phyloP scores from a whole-genome alignment of 2,113 vertebrate genomes.

The Bujurquina vittata region DNA sequence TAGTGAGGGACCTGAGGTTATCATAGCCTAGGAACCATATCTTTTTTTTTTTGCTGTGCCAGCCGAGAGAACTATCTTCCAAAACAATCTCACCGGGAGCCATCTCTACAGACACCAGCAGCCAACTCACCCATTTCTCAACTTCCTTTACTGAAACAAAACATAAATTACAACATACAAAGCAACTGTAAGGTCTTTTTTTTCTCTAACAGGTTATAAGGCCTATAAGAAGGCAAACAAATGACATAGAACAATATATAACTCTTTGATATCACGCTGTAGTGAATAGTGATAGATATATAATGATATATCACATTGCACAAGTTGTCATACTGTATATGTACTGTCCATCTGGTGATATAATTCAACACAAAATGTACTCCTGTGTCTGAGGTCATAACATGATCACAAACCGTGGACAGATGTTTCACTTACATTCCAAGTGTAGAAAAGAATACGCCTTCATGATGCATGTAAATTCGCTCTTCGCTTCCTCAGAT shows the following conservation, averaged over 20 bases:
- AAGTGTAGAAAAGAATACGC: constrained; percentile 59
- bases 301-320: constrained; percentile 77
- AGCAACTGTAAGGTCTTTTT: constrained; percentile 70
- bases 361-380: constrained; percentile 66
- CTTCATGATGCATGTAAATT: constrained; percentile 13
- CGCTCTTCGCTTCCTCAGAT: constrained; percentile 21
- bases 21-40: constrained; percentile 73
- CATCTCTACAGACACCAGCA: constrained; percentile 74
- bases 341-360: constrained; percentile 65
- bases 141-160: constrained; percentile 74
- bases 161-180: constrained; percentile 75
- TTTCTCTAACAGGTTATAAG: constrained; percentile 69
- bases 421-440: constrained; percentile 69
- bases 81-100: constrained; percentile 66
- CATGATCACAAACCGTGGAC: constrained; percentile 56
- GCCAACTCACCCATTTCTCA: constrained; percentile 70
- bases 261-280: constrained; percentile 67
- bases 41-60: constrained; percentile 60
- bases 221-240: constrained; percentile 76
- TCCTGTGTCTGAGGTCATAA: constrained; percentile 61
- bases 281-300: constrained; percentile 75
- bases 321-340: constrained; percentile 73
- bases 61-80: constrained; percentile 61
- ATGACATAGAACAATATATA: constrained; percentile 75
- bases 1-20: constrained; percentile 77